Base-by-base conservation (phyloP, 2,888 invertebrate genomes). In the Phortica magna region DNA sequence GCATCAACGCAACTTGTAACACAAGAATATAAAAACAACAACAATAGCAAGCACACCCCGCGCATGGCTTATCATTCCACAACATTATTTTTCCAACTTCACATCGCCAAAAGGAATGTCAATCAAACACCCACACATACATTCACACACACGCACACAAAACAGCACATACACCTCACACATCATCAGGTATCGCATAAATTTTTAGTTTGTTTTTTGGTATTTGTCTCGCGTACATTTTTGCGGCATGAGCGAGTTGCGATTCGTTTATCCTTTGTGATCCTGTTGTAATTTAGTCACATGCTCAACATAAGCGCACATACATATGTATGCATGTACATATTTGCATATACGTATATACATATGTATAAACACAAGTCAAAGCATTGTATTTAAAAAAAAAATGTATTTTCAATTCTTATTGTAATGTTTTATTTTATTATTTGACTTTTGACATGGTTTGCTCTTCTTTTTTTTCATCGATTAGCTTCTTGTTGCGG, bases 371-470 rank as follows among this genome's bases (percentile, higher is more conserved):
- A n/a, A 17, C 39, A 39, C 39, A 43, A 31, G 31, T 31, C 43
- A 39, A 22, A 14, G 42, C 73, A 59, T 70, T 77, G 7, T 3
- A 73, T 79, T 75, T 12, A n/a, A n/a, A n/a, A n/a, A n/a, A n/a
- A n/a, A n/a, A n/a, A n/a, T n/a, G n/a, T 48, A 22, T 76, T 72
- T 76, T 74, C 48, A 7, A 48, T 80, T 82, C 80, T 79, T 80
- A 81, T 83, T 81, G 79, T 79, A 76, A 88, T 84, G 74, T 73
- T 42, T 73, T 19, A 59, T 73, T 73, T 73, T 73, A 61, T 73
- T 73, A 59, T 71, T 55, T 86, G 84, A 81, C 84, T 86, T 86
- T 86, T 74, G 76, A 78, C 78, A 79, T 71, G 70, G 6, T 80
- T 85, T 39, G 84, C 68, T 31, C 55, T 75, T 55, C 55, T 65